Evolutionary conservation across 2,888 invertebrate genomes (phyloP).

Genomic region (Cistogaster globosa): DNA sequence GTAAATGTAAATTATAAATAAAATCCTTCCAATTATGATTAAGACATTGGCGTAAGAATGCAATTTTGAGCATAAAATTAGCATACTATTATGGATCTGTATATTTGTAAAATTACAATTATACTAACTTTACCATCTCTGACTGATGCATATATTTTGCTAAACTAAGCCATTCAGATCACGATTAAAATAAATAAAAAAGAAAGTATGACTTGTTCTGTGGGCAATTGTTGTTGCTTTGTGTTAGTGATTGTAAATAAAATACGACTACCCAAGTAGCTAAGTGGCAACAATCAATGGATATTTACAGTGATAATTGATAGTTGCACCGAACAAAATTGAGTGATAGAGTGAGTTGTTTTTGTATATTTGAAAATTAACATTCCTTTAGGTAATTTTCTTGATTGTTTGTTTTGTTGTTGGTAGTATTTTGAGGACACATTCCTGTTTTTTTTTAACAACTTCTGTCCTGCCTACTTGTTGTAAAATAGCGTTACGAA

Average conservation of each 20-base stretch:
- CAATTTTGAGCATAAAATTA: no score
- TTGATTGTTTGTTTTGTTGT: conserved; percentile 9
- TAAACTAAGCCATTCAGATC: no score
- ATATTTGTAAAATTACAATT: no score
- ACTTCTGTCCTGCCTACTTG: not conserved
- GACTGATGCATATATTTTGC: no score
- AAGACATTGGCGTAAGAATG: no score
- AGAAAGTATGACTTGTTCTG: not conserved
- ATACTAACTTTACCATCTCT: no score
- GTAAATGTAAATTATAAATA: no score
- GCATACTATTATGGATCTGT: no score
- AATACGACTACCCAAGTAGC: conserved; percentile 75
- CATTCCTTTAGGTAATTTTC: conserved; percentile 7
- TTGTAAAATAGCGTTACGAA: conserved; percentile 28
- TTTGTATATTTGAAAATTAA: not conserved
- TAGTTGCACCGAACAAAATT: conserved; percentile 61
- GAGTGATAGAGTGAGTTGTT: conserved; percentile 10
- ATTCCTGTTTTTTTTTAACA: conserved; percentile 24
- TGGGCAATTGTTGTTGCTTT: conserved; percentile 6
- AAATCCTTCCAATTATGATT: no score
- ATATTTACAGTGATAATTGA: conserved; percentile 76
- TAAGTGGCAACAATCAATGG: conserved; percentile 75
- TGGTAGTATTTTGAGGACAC: conserved; percentile 19
- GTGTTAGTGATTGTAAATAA: not conserved
- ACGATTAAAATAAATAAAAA: not conserved